phyloP scores from a whole-genome alignment of 2,113 vertebrate genomes.

The Sinocyclocheilus grahami region DNA sequence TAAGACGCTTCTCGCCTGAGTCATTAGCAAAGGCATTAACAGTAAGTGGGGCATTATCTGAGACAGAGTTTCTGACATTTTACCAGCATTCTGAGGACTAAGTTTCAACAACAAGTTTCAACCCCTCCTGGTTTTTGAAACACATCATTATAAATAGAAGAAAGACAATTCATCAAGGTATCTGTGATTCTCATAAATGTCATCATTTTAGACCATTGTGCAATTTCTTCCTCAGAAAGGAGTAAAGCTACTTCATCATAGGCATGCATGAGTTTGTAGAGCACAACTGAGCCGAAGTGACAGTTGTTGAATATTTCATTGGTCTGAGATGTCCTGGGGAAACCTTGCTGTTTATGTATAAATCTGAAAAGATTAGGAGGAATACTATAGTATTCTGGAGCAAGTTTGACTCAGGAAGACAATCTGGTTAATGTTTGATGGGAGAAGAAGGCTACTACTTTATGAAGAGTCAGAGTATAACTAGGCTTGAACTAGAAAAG shows the following conservation, averaged over 20 bases:
- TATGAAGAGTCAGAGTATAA: not conserved
- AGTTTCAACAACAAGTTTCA: not conserved
- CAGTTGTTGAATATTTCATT: constrained; percentile 77
- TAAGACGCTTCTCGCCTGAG: constrained; percentile 16
- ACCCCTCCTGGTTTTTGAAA: not conserved
- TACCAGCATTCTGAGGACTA: not conserved
- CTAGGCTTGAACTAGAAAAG: not conserved
- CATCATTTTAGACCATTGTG: constrained; percentile 5
- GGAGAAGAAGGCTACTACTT: not conserved
- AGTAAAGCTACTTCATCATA: constrained; percentile 47
- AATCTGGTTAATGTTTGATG: not conserved
- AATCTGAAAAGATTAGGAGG: constrained; percentile 55
- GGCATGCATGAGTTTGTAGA: constrained; percentile 60
- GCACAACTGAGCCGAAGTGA: constrained; percentile 68
- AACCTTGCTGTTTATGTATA: constrained; percentile 47
- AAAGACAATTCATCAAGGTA: not conserved
- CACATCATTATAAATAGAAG: not conserved
- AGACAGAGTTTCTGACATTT: not conserved
- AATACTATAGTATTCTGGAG: constrained; percentile 39
- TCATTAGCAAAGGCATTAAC: not conserved
- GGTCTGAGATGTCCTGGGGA: constrained; percentile 47
- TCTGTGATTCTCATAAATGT: not conserved
- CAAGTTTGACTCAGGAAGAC: not conserved
- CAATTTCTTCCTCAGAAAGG: constrained; percentile 52
- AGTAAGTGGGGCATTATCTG: not conserved